phyloP scores from a whole-genome alignment of 92 coral and sea anemone genomes.

The Isaurus tuberculatus region DNA sequence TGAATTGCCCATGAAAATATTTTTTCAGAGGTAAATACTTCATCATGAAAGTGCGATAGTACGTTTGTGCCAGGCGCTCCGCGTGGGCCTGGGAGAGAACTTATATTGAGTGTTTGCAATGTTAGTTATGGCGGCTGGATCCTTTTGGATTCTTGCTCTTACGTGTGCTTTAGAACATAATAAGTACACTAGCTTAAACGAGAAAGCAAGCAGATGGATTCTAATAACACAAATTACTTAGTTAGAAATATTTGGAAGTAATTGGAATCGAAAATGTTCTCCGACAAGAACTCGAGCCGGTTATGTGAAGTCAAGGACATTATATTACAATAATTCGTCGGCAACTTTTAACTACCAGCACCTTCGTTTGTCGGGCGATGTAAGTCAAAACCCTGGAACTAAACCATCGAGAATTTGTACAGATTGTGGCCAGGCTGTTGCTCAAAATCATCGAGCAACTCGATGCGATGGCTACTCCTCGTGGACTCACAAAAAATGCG shows the following conservation, averaged over 20 bases:
- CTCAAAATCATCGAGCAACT: conserved; percentile 47
- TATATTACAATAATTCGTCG: conserved; percentile 46
- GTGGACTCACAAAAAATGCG: conserved; percentile 41
- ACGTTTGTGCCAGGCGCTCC: no score
- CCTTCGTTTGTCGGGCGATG: conserved; percentile 52
- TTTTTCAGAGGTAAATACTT: not conserved
- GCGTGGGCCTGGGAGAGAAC: no score
- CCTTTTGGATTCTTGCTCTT: conserved; percentile 41
- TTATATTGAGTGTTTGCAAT: no score
- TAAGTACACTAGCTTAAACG: conserved; percentile 41
- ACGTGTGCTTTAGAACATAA: conserved; percentile 50
- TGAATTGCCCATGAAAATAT: not conserved
- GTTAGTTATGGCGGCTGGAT: not conserved
- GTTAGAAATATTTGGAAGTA: conserved; percentile 29
- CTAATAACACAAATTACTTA: conserved; percentile 25
- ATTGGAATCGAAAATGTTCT: conserved; percentile 23
- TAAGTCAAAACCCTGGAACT: conserved; percentile 52
- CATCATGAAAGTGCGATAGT: not conserved
- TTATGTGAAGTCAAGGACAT: conserved; percentile 49
- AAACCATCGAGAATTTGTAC: conserved; percentile 46
- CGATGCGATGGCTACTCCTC: conserved; percentile 39
- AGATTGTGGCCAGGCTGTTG: conserved; percentile 48
- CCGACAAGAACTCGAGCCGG: conserved; percentile 35
- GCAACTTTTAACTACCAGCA: conserved; percentile 46
- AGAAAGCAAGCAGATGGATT: conserved; percentile 36